phyloP scores from a whole-genome alignment of 2,113 vertebrate species.

The Chlorocebus sabaeus region DNA sequence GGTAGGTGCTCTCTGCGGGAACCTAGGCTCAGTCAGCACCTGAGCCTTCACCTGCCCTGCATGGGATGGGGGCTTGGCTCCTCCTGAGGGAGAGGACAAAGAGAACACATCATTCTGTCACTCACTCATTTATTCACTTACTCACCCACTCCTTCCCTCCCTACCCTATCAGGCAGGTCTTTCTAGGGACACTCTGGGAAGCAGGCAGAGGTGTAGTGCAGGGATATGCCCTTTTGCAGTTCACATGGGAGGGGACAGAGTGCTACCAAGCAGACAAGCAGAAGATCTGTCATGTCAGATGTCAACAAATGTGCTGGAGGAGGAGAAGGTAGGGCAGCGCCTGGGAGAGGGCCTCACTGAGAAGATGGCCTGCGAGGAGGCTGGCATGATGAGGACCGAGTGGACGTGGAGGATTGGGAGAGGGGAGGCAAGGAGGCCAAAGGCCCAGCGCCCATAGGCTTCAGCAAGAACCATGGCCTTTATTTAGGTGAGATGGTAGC shows the following conservation, averaged over 20 bases:
- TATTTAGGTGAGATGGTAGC: background rate
- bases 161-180: background rate
- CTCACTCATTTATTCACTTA: background rate
- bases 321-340: background rate
- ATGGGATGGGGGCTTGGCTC: no score
- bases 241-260: background rate
- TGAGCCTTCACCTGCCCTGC: no score
- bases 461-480: background rate
- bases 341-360: background rate
- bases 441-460: background rate
- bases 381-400: background rate
- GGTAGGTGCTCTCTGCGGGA: no score
- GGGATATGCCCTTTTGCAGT: background rate
- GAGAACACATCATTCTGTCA: background rate
- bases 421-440: background rate
- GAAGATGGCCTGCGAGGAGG: background rate
- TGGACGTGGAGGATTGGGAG: background rate
- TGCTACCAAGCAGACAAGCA: background rate
- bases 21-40: no score
- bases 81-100: no score
- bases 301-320: background rate
- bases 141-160: background rate
- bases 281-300: background rate
- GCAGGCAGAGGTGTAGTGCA: background rate
- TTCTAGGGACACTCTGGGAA: background rate